Percentiles rank a stretch among this genome's conserved stretches.
These are phyloP conservation scores for Thinocorus orbignyianus DNA, from an alignment of 2,113 vertebrate genomes.

Conservation along the genomic window DNA sequence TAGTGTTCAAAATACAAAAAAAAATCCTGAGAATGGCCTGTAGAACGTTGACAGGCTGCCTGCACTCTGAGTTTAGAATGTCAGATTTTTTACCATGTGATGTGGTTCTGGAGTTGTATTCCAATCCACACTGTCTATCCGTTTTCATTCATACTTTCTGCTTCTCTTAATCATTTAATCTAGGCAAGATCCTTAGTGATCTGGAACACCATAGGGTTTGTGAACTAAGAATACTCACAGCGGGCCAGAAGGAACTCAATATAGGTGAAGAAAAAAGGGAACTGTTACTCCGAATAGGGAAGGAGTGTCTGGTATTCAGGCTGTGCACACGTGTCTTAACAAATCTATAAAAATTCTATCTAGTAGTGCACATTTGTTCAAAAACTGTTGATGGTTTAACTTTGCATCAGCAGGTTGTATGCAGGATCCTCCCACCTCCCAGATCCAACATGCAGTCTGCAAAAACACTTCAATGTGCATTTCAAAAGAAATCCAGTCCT, in stretches of 20 bases:
- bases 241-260: not conserved
- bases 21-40: not conserved
- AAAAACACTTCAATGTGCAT: not conserved
- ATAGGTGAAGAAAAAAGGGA: not conserved
- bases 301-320: not conserved
- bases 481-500: not conserved
- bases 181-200: not conserved
- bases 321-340: not conserved
- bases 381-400: not conserved
- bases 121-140: not conserved
- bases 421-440: not conserved
- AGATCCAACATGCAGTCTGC: not conserved
- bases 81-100: not conserved
- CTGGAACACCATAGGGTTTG: not conserved
- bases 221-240: not conserved
- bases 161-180: not conserved
- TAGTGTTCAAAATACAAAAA: not conserved
- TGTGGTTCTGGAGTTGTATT: not conserved
- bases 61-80: not conserved
- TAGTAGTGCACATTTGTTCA: not conserved
- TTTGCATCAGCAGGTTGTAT: not conserved
- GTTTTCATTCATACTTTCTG: not conserved
- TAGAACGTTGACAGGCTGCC: not conserved
- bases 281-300: not conserved
- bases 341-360: not conserved